phyloP scores from a whole-genome alignment of 37 sponge, comb jelly and placozoan genomes.

The Bolinopsis microptera region DNA sequence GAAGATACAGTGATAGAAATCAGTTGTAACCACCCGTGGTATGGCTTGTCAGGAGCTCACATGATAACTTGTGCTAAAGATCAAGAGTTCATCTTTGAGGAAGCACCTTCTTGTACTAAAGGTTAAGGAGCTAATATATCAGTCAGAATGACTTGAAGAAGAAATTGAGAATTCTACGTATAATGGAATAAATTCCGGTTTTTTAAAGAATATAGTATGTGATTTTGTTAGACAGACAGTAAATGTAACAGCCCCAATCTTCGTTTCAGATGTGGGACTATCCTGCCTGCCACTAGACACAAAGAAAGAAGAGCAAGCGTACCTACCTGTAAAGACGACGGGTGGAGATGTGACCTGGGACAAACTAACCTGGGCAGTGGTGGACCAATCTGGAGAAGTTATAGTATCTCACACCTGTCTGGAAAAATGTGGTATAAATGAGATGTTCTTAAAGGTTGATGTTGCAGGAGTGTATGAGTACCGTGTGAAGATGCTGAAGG shows the following conservation, averaged over 20 bases:
- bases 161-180: no score
- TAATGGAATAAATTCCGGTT: no score
- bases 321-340: neutral
- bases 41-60: neutral
- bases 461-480: neutral
- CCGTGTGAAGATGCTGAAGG: neutral
- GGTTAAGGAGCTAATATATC: no score
- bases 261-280: neutral
- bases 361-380: neutral
- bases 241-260: no score
- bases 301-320: neutral
- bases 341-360: neutral
- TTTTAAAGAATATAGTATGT: no score
- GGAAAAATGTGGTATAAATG: neutral
- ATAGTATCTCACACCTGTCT: neutral
- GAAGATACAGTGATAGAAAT: neutral
- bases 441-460: neutral
- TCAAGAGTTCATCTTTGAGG: neutral
- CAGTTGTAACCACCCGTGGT: neutral
- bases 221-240: no score
- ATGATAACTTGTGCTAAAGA: neutral
- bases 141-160: no score
- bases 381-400: neutral
- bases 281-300: neutral
- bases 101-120: neutral